Percentiles rank a stretch among this genome's conserved stretches.
Conservation (phyloP, 2,113 vertebrate species). For the Apaloderma vittatum region DNA sequence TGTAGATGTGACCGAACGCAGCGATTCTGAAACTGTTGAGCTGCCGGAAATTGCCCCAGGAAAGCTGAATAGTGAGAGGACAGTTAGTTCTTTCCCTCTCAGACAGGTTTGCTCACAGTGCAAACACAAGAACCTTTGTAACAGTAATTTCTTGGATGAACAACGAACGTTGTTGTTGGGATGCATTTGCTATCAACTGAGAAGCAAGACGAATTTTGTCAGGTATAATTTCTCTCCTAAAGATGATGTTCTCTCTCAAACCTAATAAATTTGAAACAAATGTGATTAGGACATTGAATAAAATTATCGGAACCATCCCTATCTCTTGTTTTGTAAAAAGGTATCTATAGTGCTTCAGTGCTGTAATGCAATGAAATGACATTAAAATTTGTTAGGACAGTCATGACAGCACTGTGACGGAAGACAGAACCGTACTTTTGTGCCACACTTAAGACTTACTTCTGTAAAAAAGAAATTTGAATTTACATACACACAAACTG, state of each 20-base stretch:
- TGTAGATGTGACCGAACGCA: fast-evolving
- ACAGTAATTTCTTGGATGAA: neutral
- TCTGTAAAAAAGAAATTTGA: neutral
- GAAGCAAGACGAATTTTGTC: neutral
- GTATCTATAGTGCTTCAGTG: neutral
- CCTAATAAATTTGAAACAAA: slow-evolving; percentile 1
- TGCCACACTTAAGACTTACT: neutral
- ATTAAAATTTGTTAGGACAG: slow-evolving; percentile 20
- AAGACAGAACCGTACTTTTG: neutral
- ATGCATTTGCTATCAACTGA: neutral
- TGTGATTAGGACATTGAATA: neutral
- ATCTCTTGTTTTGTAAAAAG: neutral
- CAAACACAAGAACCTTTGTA: neutral
- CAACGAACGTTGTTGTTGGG: neutral
- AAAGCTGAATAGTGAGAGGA: neutral
- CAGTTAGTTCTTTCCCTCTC: neutral
- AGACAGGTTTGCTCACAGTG: neutral
- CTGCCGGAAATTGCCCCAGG: neutral
- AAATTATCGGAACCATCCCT: neutral
- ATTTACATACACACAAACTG: neutral
- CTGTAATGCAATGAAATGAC: neutral
- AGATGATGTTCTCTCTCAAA: neutral
- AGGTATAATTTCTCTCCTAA: neutral
- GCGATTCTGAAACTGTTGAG: neutral
- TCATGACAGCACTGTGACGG: neutral